Evolutionary conservation across 2,888 invertebrate species (phyloP), one percentile per base, ranked within the genome.

Genomic region (Calliopum simillimum): DNA sequence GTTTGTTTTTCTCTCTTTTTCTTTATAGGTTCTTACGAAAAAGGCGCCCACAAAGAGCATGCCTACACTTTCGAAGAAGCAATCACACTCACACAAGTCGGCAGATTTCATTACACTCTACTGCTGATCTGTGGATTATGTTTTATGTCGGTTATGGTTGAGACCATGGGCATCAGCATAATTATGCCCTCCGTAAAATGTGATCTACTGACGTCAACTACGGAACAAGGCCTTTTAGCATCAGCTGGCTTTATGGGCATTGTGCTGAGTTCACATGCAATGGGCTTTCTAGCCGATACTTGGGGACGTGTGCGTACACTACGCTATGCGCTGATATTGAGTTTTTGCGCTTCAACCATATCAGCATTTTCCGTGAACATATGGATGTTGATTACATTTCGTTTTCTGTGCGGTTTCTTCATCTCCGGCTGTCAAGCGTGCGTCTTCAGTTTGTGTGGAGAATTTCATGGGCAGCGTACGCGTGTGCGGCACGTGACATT

Each of bases 281-380:
- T 95, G 94, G 95, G 95, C 53, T 89, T 91, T 74, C 82, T 94
- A 73, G 93, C 94, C 0, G 95, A 96, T 84, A 90, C 91, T 0
- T 61, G 89, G 71, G 95, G 95, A 0, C 88, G 95, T 3, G 88
- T 90, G 19, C 89, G 88, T 12, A 88, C 90, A 2, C 84, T 90
- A 78, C 85, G 90, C 71, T 82, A 86, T 55, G 87, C 89, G 0
- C 86, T 90, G 79, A 76, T 87, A 0, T 73, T 89, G 0, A 90
- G 91, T 11, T 86, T 88, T 4, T 62, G 89, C 5, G 84, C 90
- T 61, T 89, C 90, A 0, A 81, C 90, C 0, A 79, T 88, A 44
- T 89, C 90, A 21, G 90, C 89, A 70, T 89, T 91, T 76, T 88
- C 91, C 0, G 89, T 90, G 0, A 88, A 88, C 66, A 89, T 90